Evolutionary conservation across 2,797 vertebrate genomes (phyloP).

Genomic region (Halcyon smyrnensis): DNA sequence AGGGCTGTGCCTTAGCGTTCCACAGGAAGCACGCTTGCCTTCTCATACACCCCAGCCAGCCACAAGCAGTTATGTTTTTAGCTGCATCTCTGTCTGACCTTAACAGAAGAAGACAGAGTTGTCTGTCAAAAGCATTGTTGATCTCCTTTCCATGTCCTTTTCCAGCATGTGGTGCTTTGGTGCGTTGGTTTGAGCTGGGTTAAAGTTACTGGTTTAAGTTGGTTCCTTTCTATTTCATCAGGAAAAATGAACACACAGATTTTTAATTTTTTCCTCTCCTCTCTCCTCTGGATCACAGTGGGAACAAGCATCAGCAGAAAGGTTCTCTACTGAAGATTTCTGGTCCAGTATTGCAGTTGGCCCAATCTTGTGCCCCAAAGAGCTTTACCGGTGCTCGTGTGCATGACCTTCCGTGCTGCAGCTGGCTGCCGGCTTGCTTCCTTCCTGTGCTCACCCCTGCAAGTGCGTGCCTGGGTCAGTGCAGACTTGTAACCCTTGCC

Average conservation of each 20-base stretch:
- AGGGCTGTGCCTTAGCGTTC: neutral
- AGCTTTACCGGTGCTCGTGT: accelerated
- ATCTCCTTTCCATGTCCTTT: neutral
- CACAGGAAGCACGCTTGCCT: neutral
- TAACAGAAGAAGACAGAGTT: neutral
- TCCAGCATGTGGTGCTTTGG: neutral
- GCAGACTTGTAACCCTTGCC: neutral
- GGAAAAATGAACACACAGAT: neutral
- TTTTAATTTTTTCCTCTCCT: neutral
- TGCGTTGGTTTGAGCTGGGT: neutral
- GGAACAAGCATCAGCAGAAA: neutral
- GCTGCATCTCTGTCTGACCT: neutral
- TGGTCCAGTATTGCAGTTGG: neutral
- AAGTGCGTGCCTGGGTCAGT: neutral
- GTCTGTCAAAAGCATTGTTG: neutral
- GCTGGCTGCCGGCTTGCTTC: neutral
- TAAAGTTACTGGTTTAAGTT: too few relatives aligned
- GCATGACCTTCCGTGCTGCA: neutral
- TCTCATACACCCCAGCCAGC: neutral
- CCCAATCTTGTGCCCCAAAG: neutral
- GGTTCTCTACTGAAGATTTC: neutral
- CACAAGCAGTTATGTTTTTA: neutral
- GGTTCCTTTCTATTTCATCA: accelerated
- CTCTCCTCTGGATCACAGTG: neutral
- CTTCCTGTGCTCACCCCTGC: neutral